Conservation (phyloP, 2,113 vertebrate genomes). For the Myotis lucifugus region DNA sequence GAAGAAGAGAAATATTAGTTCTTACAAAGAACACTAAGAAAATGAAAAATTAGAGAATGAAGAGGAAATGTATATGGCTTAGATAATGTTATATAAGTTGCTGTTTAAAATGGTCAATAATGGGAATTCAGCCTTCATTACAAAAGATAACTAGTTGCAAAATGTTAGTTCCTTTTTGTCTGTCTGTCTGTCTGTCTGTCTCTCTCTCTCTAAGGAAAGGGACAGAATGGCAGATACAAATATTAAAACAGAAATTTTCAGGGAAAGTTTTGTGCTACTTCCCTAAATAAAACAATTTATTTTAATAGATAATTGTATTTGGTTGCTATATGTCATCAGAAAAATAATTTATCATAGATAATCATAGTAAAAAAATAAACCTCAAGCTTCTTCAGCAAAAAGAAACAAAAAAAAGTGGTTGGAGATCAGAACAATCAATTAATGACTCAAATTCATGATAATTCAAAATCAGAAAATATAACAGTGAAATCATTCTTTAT, state of each 20-base stretch:
- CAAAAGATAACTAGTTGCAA: background rate
- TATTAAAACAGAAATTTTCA: background rate
- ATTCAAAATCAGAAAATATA: background rate
- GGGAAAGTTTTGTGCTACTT: background rate
- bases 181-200: background rate
- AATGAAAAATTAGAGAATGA: background rate
- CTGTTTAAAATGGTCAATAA: background rate
- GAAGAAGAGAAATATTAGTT: background rate
- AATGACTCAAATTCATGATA: background rate
- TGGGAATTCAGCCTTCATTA: background rate
- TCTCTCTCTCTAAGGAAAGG: background rate
- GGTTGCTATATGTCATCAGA: background rate
- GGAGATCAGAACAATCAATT: background rate
- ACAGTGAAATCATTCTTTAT: background rate
- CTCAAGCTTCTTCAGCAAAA: background rate
- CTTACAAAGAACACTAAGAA: background rate
- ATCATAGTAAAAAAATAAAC: background rate
- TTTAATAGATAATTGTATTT: background rate
- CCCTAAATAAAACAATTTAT: background rate
- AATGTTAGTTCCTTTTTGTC: background rate
- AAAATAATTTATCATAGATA: background rate
- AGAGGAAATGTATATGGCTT: background rate
- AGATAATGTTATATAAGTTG: background rate
- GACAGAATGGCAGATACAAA: background rate
- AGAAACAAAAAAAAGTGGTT: background rate